These are phyloP conservation scores for Platycheirus albimanus DNA, from an alignment of 2,888 invertebrate genomes.

Conservation along the genomic window DNA sequence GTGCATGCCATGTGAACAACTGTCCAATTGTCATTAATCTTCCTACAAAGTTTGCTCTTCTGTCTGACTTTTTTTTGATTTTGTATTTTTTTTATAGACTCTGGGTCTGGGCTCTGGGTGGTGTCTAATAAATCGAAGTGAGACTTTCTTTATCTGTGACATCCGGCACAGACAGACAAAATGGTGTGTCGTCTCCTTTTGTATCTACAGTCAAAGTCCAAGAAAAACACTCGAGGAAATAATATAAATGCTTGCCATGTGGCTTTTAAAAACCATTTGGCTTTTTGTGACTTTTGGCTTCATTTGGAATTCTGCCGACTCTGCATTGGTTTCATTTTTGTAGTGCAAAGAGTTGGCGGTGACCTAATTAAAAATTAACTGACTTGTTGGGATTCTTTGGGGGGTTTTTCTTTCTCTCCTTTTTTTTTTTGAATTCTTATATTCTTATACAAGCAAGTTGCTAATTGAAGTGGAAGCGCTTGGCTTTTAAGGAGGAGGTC, in stretches of 20 bases:
- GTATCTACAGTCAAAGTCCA: background rate
- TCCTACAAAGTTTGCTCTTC: constrained; percentile 32
- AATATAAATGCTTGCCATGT: constrained; percentile 9
- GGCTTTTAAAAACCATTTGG: constrained; percentile 16
- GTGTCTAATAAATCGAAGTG: constrained; percentile 48
- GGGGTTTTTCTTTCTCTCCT: background rate
- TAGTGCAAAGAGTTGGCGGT: constrained; percentile 13
- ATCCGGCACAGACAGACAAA: constrained; percentile 7
- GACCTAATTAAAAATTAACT: constrained; percentile 64
- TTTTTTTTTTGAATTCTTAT: background rate
- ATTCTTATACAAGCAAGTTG: constrained; percentile 23
- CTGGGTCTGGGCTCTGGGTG: too few relatives aligned
- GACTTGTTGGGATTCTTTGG: constrained; percentile 10
- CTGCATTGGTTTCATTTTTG: constrained; percentile 19
- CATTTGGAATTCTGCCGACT: constrained; percentile 42
- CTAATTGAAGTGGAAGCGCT: constrained; percentile 30
- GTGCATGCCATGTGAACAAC: constrained; percentile 14
- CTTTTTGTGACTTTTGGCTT: constrained; percentile 26
- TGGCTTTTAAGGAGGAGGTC: background rate
- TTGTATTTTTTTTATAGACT: constrained; percentile 1
- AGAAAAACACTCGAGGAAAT: background rate
- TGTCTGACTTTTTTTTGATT: background rate
- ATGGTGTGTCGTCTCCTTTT: background rate
- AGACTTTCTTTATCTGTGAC: constrained; percentile 41
- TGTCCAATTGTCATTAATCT: constrained; percentile 59